phyloP scores from a whole-genome alignment of 2,113 vertebrate species.

The Perca schrenkii region DNA sequence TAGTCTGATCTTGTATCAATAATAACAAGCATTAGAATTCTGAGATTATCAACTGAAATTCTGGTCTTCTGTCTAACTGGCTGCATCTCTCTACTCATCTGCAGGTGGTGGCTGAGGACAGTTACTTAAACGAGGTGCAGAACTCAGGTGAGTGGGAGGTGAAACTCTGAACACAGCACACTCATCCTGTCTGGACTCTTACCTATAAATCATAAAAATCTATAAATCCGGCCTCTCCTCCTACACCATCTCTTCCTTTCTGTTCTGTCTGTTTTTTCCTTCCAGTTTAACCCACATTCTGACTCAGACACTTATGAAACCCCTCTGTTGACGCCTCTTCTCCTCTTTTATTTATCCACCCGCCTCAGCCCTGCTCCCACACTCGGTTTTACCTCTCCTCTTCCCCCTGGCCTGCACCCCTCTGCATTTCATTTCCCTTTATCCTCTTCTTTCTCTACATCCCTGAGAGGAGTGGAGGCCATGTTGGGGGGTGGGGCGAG shows the following conservation, averaged over 20 bases:
- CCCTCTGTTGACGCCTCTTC: constrained; percentile 12
- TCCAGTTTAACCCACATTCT: constrained; percentile 64
- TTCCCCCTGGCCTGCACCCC: constrained; percentile 26
- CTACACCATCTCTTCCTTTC: constrained; percentile 19
- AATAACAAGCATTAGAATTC: not conserved
- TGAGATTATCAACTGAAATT: not conserved
- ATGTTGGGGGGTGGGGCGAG: constrained; percentile 58
- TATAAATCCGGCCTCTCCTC: constrained; percentile 34
- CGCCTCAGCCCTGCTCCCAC: constrained; percentile 10
- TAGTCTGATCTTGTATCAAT: not conserved
- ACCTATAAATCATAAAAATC: not conserved
- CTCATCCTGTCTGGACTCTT: not conserved
- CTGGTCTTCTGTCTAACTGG: constrained; percentile 11
- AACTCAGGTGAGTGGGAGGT: constrained; percentile 82
- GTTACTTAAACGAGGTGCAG: constrained; percentile 86
- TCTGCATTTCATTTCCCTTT: constrained; percentile 15
- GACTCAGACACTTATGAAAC: constrained; percentile 47
- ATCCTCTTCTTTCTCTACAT: constrained; percentile 12
- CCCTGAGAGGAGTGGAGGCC: constrained; percentile 27
- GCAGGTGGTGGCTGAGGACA: constrained; percentile 85
- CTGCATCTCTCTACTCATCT: constrained; percentile 18
- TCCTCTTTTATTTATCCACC: constrained; percentile 11
- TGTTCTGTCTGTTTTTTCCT: not conserved
- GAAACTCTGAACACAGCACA: not conserved
- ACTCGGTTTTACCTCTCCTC: constrained; percentile 19